These are phyloP conservation scores for Dipodomys ordii DNA, from an alignment of 2,113 vertebrate genomes.

Conservation along the genomic window DNA sequence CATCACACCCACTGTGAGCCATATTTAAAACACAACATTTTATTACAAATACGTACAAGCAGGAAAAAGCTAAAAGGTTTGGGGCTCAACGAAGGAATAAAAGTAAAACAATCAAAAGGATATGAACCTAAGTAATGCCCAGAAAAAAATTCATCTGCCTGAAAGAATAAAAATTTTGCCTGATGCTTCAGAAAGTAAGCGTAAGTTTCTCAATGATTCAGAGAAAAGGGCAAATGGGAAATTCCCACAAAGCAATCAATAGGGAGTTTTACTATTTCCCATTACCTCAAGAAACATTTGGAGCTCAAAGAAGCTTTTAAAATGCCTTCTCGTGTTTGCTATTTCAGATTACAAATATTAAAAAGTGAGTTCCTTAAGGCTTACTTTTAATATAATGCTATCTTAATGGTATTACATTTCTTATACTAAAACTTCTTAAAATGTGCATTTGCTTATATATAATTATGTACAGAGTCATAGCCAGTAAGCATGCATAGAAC, in stretches of 20 bases:
- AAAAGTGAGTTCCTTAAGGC: slow-evolving; percentile 5
- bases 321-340: not conserved
- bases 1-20: not conserved
- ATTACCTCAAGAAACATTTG: not conserved
- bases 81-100: slow-evolving; percentile 30
- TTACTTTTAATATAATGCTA: slow-evolving; percentile 6
- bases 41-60: slow-evolving; percentile 44
- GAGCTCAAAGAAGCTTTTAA: slow-evolving; percentile 38
- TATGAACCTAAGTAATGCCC: not conserved
- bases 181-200: slow-evolving; percentile 25
- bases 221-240: slow-evolving; percentile 47
- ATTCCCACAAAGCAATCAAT: not conserved
- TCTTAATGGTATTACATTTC: slow-evolving; percentile 42
- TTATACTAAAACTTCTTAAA: not conserved
- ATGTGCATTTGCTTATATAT: slow-evolving; percentile 39
- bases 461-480: not conserved
- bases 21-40: slow-evolving; percentile 46
- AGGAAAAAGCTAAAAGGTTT: not conserved
- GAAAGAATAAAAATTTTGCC: slow-evolving; percentile 4
- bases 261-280: not conserved
- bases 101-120: slow-evolving; percentile 35
- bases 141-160: not conserved
- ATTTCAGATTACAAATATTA: slow-evolving; percentile 52
- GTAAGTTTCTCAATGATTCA: slow-evolving; percentile 52
- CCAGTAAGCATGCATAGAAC: slow-evolving; percentile 37